Conservation (phyloP, 2,888 invertebrate genomes). For the Protodeltote pygarga region DNA sequence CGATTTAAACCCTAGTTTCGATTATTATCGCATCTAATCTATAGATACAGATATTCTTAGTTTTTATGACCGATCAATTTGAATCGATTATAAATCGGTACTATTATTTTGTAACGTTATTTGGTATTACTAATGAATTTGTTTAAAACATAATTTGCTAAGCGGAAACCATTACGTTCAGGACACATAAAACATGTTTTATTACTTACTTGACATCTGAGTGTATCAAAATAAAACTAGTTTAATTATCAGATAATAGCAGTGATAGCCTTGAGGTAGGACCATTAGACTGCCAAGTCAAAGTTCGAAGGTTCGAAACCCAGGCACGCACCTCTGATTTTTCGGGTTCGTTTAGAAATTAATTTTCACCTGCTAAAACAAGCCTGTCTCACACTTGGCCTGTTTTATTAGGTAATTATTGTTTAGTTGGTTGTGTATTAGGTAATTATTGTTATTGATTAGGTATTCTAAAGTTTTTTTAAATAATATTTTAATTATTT, state of each 20-base stretch:
- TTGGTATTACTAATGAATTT: slow-evolving; percentile 57
- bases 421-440: too few relatives aligned
- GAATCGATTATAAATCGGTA: slow-evolving; percentile 16
- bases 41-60: slow-evolving; percentile 3
- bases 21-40: slow-evolving; percentile 5
- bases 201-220: slow-evolving; percentile 57
- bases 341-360: too few relatives aligned
- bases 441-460: too few relatives aligned
- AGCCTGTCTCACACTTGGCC: too few relatives aligned
- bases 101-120: slow-evolving; percentile 33
- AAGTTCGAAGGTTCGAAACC: too few relatives aligned
- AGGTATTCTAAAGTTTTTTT: too few relatives aligned
- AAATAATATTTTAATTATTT: too few relatives aligned
- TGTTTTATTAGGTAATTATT: too few relatives aligned
- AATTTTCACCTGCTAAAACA: too few relatives aligned
- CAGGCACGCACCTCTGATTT: too few relatives aligned
- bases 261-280: slow-evolving; percentile 12
- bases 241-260: slow-evolving; percentile 16
- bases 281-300: slow-evolving; percentile 1
- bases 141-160: slow-evolving; percentile 58
- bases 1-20: not conserved
- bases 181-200: slow-evolving; percentile 71
- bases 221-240: slow-evolving; percentile 46
- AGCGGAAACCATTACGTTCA: slow-evolving; percentile 67
- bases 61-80: slow-evolving; percentile 10